Evolutionary conservation across 2,888 invertebrate species (phyloP).

Genomic region (Calliphora vomitoria): DNA sequence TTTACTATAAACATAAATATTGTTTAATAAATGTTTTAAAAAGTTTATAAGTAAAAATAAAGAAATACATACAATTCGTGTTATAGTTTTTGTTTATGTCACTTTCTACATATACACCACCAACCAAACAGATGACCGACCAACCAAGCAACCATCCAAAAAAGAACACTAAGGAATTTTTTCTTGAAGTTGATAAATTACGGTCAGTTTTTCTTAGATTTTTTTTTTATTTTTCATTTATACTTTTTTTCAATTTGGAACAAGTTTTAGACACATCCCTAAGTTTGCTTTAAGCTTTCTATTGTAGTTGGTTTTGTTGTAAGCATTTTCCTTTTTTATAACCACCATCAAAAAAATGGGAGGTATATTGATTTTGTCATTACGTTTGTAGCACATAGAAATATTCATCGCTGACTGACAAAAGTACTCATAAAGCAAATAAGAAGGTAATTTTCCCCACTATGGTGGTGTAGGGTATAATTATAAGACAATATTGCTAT

Average conservation of each 20-base stretch:
- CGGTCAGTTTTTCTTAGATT: conserved; percentile 22
- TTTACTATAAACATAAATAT: not conserved
- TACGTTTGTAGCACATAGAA: no score
- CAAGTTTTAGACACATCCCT: conserved; percentile 17
- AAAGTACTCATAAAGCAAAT: no score
- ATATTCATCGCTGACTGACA: no score
- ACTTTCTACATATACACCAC: conserved; percentile 6
- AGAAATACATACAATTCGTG: not conserved
- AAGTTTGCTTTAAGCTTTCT: conserved; percentile 23
- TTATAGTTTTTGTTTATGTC: conserved; percentile 38
- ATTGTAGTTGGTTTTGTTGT: not conserved
- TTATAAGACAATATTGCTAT: no score
- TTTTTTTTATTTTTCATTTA: conserved; percentile 5
- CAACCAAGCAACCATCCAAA: no score
- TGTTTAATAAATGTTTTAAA: not conserved
- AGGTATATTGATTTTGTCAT: no score
- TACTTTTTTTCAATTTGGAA: conserved; percentile 20
- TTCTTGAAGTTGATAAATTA: conserved; percentile 64
- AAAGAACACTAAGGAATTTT: conserved; percentile 24
- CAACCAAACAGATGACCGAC: not conserved
- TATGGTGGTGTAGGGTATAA: no score
- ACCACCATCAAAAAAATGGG: no score
- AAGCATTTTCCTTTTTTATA: conserved; percentile 14
- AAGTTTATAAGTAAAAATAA: conserved; percentile 21
- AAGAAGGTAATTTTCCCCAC: no score